phyloP scores from a whole-genome alignment of 2,797 vertebrate genomes.

The Onychomys torridus region DNA sequence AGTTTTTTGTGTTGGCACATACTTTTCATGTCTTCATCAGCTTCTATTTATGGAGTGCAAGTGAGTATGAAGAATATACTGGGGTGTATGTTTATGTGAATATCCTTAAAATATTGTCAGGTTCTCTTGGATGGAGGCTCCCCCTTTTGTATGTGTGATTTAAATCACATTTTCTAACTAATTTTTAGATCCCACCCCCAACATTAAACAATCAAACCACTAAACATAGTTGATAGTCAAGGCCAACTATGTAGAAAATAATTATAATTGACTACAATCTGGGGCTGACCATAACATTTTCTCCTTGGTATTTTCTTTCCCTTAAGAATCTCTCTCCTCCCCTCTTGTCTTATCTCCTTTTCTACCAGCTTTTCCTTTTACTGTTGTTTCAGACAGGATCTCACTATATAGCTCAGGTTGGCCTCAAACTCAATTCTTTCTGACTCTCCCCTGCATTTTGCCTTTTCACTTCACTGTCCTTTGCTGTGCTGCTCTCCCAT shows the following conservation, averaged over 20 bases:
- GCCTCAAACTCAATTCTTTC: not conserved
- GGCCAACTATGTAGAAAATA: not conserved
- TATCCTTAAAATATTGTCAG: not conserved
- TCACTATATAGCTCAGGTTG: not conserved
- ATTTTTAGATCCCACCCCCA: not conserved
- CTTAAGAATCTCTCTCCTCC: not conserved
- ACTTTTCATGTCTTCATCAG: not conserved
- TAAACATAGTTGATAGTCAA: conserved; percentile 16
- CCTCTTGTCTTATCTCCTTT: not conserved
- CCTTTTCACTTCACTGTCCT: not conserved
- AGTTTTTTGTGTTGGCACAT: not conserved
- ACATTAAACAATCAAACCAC: not conserved
- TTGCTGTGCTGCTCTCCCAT: not conserved
- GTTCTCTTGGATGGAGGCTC: not conserved
- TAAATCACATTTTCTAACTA: not conserved
- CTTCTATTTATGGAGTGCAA: not conserved
- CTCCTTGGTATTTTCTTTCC: not conserved
- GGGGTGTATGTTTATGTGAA: not conserved
- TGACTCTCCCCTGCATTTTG: not conserved
- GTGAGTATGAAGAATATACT: not conserved
- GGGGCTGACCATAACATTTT: conserved; percentile 32
- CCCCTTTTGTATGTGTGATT: not conserved
- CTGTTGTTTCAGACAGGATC: not conserved
- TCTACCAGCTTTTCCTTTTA: not conserved
- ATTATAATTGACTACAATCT: conserved; percentile 1